Percentiles rank a stretch among this genome's conserved stretches.
These are phyloP conservation scores for Brachionus calyciflorus DNA, from an alignment of 1,140 invertebrate species.

Conservation along the genomic window DNA sequence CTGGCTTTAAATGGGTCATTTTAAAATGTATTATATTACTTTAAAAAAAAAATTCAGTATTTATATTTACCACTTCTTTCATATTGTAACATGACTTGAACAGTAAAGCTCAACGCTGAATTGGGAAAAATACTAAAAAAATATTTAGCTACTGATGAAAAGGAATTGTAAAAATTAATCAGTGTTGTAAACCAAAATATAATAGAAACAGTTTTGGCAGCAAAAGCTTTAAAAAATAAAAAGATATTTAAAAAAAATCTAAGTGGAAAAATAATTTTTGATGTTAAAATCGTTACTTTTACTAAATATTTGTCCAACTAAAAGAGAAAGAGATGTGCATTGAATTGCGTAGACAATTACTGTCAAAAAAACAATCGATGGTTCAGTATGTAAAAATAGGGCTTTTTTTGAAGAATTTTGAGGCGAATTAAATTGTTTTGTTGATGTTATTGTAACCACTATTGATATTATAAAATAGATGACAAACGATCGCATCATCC, in stretches of 20 bases:
- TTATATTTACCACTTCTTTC: constrained; percentile 41
- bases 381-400: constrained; percentile 23
- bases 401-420: not conserved
- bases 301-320: constrained; percentile 45
- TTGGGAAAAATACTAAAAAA: constrained; percentile 42
- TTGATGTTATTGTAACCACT: constrained; percentile 14
- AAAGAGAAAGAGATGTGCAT: constrained; percentile 5
- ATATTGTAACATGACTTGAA: constrained; percentile 41
- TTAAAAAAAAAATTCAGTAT: not conserved
- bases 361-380: constrained; percentile 15
- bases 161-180: constrained; percentile 28
- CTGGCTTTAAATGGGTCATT: not conserved
- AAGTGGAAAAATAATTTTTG: not conserved
- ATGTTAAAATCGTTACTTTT: constrained; percentile 4
- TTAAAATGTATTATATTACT: not conserved
- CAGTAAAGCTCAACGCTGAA: constrained; percentile 27
- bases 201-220: constrained; percentile 40
- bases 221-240: constrained; percentile 20
- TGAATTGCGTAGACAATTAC: constrained; percentile 16
- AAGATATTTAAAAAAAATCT: not conserved
- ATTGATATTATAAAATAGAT: constrained; percentile 24
- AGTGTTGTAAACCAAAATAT: constrained; percentile 31
- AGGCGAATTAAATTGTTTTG: not conserved
- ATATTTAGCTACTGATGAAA: constrained; percentile 9
- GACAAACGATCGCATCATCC: constrained; percentile 44